phyloP scores from a whole-genome alignment of 2,888 invertebrate species.

The Aphidoletes aphidimyza region DNA sequence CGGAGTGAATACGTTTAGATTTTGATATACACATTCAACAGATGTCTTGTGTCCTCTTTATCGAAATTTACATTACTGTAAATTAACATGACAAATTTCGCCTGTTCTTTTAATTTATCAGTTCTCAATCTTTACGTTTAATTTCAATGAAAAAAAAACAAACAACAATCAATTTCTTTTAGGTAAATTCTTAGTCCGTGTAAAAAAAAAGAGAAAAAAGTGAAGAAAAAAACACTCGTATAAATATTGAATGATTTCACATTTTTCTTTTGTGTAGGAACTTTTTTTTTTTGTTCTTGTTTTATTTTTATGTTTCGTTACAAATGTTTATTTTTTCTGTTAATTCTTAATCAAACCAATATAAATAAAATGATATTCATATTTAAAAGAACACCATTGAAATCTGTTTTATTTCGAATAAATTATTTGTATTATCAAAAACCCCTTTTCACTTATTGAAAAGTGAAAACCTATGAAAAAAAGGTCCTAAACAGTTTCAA shows the following conservation, averaged over 20 bases:
- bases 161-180: neutral
- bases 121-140: neutral
- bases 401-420: neutral
- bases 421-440: neutral
- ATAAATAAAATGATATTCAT: conserved; percentile 35
- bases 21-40: no score
- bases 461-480: no score
- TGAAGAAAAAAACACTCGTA: no score
- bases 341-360: conserved; percentile 28
- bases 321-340: conserved; percentile 40
- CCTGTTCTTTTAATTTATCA: no score
- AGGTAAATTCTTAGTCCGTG: neutral
- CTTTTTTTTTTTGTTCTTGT: neutral
- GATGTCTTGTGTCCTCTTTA: no score
- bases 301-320: conserved; percentile 21
- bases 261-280: neutral
- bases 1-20: neutral
- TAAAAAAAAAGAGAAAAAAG: conserved; percentile 4
- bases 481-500: no score
- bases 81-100: no score
- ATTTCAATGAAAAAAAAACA: neutral
- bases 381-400: neutral
- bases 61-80: no score
- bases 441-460: no score
- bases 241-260: neutral